phyloP scores from a whole-genome alignment of 2,888 invertebrate species.

The Epinotia bilunana region DNA sequence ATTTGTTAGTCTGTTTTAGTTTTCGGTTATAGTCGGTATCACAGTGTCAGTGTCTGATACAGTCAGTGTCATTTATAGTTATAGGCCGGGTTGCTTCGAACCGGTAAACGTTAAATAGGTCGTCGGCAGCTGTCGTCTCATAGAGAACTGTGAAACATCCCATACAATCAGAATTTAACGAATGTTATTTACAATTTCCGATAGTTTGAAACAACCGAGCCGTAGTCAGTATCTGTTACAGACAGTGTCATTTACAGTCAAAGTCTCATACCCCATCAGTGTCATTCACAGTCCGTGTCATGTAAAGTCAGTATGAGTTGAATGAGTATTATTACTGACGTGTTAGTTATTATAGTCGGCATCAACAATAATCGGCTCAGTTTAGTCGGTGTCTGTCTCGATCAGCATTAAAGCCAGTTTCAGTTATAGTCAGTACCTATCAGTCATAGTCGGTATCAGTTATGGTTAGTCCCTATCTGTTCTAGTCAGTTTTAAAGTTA shows the following conservation, averaged over 20 bases:
- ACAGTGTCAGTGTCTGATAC: neutral
- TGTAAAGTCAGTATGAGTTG: neutral
- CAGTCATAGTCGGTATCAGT: neutral
- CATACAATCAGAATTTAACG: too few relatives aligned
- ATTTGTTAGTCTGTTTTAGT: neutral
- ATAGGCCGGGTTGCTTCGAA: neutral
- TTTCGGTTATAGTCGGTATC: neutral
- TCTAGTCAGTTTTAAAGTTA: neutral
- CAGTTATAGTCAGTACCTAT: neutral
- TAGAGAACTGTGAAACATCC: too few relatives aligned
- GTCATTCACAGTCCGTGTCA: neutral
- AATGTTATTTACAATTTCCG: too few relatives aligned
- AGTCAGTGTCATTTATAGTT: neutral
- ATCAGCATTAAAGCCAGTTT: neutral
- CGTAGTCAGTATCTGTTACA: neutral
- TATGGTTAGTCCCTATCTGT: neutral
- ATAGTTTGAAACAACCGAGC: too few relatives aligned
- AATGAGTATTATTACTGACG: neutral
- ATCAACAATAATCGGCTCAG: neutral
- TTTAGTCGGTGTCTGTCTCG: neutral
- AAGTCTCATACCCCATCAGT: too few relatives aligned
- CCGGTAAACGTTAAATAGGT: too few relatives aligned
- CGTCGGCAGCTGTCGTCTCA: too few relatives aligned
- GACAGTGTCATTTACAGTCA: neutral
- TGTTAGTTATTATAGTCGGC: neutral